Evolutionary conservation across 2,888 invertebrate species (phyloP), one percentile per base, ranked within the genome.

Genomic region (Coenonympha arcania): DNA sequence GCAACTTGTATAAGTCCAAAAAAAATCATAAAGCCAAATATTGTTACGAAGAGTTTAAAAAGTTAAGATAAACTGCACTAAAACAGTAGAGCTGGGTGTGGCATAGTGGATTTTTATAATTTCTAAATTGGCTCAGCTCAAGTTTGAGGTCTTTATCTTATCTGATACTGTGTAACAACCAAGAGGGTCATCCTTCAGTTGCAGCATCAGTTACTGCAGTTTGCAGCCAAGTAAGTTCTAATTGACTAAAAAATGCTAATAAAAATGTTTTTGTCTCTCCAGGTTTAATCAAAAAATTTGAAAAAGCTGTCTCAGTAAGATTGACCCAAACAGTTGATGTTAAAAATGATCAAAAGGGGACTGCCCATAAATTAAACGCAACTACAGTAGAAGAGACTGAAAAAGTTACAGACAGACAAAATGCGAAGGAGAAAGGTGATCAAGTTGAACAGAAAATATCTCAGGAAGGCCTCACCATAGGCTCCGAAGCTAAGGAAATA

Each of bases 211-310:
- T n/a, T n/a, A n/a, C n/a, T n/a, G n/a, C n/a, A n/a, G n/a, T n/a
- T n/a, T n/a, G n/a, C n/a, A n/a, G n/a, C n/a, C n/a, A n/a, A n/a
- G n/a, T n/a, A n/a, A n/a, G n/a, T n/a, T n/a, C n/a, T n/a, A n/a
- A n/a, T n/a, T n/a, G n/a, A n/a, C n/a, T 9, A 26, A 26, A 9
- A 3, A 2, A 26, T 26, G 2, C 30, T 13, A 1, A 30, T 42
- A 1, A 13, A 11, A 31, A 18, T 13, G 3, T 44, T 44, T 19
- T 26, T 50, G n/a, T 37, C 36, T 13, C 68, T 69, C 2, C 57
- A 84, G 84, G 62, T 65, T 56, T 85, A 39, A 69, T 84, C 40
- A 71, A 62, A 31, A 79, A 64, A 59, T 71, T 84, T 49, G 84
- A 85, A 61, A 78, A 70, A 48, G 71, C 66, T 1, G 58, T 83